Evolutionary conservation across 2,113 vertebrate species (phyloP), one percentile per base, ranked within the genome.

Genomic region (Montifringilla adamsi): DNA sequence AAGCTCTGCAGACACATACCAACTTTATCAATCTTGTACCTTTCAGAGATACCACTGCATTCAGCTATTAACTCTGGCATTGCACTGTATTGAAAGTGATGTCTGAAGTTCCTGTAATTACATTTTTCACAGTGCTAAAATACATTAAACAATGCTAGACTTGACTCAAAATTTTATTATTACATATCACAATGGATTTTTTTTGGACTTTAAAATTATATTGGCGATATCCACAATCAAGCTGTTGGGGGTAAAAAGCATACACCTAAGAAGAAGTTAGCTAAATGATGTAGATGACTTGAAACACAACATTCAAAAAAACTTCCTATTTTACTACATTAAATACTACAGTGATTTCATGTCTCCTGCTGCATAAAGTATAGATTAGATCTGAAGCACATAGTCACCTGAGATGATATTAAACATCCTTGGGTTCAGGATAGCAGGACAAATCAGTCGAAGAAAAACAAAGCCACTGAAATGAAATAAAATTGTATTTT

Each of bases 361-460:
- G 26, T 17, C 41, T 47, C 33, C 27, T 74, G 30, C 15, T 46
- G 5, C 28, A 60, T 22, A 17, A 86, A 26, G 27, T 30, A 56
- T 16, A 16, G 62, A 80, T 89, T 72, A 2, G 24, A 5, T 58
- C 43, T 60, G 49, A 86, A 86, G 47, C 73, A 82, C 31, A 68
- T 41, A 93, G 97, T 98, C 96, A 99, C 99, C 99, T 96, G 99
- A 98, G 95, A 99, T 99, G 95, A 99, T 99, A 98, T 99, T 99
- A 97, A 99, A 99, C 99, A 99, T 98, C 97, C 99, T 98, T 97
- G 99, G 99, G 96, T 99, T 99, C 96, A 99, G 98, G 95, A 99
- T 99, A 84, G 99, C 99, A 63, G 99, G 99, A 95, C 99, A 99
- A 97, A 99, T 99, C 95, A 99, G 98, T 93, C 99, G 98, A 93